A percentile compares a stretch with the other conserved stretches of the same genome.
Evolutionary conservation across 2,113 vertebrate species (phyloP).

Genomic region (Climacteris rufus): DNA sequence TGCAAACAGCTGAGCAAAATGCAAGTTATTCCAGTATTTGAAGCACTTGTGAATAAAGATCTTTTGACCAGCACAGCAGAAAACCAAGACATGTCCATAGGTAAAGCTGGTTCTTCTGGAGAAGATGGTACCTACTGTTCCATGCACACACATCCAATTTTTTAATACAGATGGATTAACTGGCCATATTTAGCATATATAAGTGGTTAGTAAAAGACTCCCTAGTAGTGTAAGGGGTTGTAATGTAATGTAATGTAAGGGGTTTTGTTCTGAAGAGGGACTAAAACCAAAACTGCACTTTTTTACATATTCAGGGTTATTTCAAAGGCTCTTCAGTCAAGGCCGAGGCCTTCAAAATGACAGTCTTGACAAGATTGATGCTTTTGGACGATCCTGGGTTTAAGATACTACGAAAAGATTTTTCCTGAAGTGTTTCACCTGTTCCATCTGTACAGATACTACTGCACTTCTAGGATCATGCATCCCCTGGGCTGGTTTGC

Average conservation of each 20-base stretch:
- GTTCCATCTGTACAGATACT: background rate
- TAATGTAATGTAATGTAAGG: background rate
- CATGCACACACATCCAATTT: background rate
- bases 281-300: background rate
- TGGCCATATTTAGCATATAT: background rate
- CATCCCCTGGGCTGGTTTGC: background rate
- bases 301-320: background rate
- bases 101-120: background rate
- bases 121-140: background rate
- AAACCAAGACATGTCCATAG: slow-evolving; percentile 10
- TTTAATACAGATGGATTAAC: background rate
- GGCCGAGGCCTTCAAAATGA: background rate
- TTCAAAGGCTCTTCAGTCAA: background rate
- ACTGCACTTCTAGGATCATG: background rate
- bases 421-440: background rate
- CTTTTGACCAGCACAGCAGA: slow-evolving; percentile 33
- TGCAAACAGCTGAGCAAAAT: slow-evolving; percentile 47
- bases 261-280: background rate
- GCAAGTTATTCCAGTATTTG: background rate
- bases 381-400: background rate
- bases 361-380: background rate
- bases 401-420: background rate
- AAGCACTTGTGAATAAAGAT: slow-evolving; percentile 30
- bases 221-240: background rate
- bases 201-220: background rate